Percentiles rank a stretch among this genome's conserved stretches.
Conservation (phyloP, 2,797 vertebrate genomes). For the Carduelis carduelis region DNA sequence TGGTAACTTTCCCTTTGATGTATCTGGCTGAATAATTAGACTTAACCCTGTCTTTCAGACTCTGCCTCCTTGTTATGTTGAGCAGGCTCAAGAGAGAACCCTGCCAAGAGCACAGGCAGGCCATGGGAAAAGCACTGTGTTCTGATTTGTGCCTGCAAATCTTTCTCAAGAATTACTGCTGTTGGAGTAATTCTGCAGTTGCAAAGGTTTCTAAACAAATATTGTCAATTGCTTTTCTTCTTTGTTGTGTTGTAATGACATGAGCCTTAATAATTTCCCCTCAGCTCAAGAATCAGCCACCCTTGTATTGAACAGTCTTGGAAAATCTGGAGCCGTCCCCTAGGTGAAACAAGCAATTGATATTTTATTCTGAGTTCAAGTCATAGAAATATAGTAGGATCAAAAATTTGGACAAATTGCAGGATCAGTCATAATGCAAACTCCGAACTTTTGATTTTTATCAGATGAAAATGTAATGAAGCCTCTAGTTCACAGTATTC, state of each 20-base stretch:
- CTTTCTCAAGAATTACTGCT: background rate
- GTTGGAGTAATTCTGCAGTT: background rate
- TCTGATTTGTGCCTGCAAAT: background rate
- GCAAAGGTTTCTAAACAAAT: background rate
- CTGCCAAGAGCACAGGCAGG: background rate
- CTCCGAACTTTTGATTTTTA: background rate
- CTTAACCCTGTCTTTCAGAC: background rate
- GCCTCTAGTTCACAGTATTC: background rate
- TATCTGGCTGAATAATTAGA: background rate
- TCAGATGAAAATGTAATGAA: background rate
- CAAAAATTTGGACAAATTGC: background rate
- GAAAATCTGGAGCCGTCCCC: background rate
- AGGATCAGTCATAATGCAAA: background rate
- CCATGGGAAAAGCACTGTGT: background rate
- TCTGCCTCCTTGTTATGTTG: background rate
- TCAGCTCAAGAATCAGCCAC: background rate
- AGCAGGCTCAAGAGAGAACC: background rate
- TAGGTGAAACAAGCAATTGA: background rate
- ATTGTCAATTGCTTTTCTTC: background rate
- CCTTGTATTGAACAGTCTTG: background rate
- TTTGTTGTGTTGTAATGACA: background rate
- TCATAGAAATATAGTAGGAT: background rate
- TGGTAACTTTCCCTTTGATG: background rate
- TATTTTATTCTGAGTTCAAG: background rate
- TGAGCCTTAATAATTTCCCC: background rate